Percentiles rank a stretch among this genome's conserved stretches.
These are phyloP conservation scores for Trileptium ribeirensis DNA, from an alignment of 2,888 invertebrate genomes.

Conservation along the genomic window DNA sequence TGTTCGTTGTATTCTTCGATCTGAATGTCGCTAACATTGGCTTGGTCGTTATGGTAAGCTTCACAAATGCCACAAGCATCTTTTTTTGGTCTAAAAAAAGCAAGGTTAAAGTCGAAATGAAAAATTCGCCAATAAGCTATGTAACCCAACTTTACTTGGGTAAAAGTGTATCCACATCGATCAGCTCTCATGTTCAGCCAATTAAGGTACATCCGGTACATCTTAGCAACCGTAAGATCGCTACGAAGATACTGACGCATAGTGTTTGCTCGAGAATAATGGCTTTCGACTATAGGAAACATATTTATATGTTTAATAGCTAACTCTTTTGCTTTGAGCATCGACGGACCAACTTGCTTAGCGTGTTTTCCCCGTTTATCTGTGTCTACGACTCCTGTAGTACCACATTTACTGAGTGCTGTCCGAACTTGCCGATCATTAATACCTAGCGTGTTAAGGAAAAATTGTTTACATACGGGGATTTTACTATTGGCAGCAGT, in stretches of 20 bases:
- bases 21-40: not conserved
- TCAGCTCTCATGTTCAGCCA: not conserved
- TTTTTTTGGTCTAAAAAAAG: conserved; percentile 6
- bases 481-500: not conserved
- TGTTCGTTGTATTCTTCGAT: not conserved
- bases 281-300: not conserved
- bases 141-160: not conserved
- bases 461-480: not conserved
- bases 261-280: not conserved
- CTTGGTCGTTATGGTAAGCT: not conserved
- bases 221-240: not conserved
- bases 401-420: not conserved
- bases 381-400: not conserved
- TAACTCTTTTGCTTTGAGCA: not conserved
- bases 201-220: not conserved
- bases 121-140: not conserved
- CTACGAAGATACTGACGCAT: not conserved
- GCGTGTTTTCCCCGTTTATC: not conserved
- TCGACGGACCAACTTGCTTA: not conserved
- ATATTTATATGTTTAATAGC: not conserved
- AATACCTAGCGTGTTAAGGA: not conserved
- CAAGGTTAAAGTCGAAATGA: not conserved
- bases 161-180: not conserved
- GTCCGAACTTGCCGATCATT: not conserved
- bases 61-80: not conserved